Evolutionary conservation across 2,113 vertebrate species (phyloP), one percentile per base, ranked within the genome.

Genomic region (Campylomormyrus tamandua): DNA sequence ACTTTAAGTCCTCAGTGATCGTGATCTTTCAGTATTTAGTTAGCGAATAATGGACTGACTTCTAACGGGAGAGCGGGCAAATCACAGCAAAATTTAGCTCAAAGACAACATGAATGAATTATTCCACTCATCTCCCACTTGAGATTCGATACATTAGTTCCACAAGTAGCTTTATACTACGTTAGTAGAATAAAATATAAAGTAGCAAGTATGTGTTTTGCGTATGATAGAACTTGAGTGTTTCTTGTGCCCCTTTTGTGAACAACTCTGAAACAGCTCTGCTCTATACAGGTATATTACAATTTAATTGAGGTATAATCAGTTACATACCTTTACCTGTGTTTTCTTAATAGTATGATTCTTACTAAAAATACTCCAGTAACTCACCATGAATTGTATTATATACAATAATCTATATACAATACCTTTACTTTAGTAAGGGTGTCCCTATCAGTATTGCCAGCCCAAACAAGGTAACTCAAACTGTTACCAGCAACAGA

Each of bases 1-100:
- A 62, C 84, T 85, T 90, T 87, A 90, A 53, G 89, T 48, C 84
- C 85, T 90, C 89, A 74, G 46, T 90, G 89, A 87, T 85, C 84
- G 50, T 86, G 46, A 87, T 90, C 62, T 90, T 58, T 90, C 84
- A 87, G 62, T 48, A 90, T 90, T 90, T 48, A 90, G 86, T 77
- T 90, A 90, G 56, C 21, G 49, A 56, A 90, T 90, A 86, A 90
- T 87, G 48, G 48, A 66, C 70, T 62, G 56, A 52, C 58, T 87
- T 83, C 58, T 87, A 42, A 58, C 13, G 9, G 17, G 13, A 58
- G 21, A 48, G 58, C 0, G 21, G 27, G 3, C 31, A 86, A 27
- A 45, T 58, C 52, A 88, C 53, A 88, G 56, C 39, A 27, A 50
- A 80, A 52, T 4, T 31, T 35, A 74, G 62, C 45, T 74, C 62